A percentile compares a stretch with the other conserved stretches of the same genome.
phyloP scores from a whole-genome alignment of 2,888 invertebrate species.

The Muschampia plurimacula region DNA sequence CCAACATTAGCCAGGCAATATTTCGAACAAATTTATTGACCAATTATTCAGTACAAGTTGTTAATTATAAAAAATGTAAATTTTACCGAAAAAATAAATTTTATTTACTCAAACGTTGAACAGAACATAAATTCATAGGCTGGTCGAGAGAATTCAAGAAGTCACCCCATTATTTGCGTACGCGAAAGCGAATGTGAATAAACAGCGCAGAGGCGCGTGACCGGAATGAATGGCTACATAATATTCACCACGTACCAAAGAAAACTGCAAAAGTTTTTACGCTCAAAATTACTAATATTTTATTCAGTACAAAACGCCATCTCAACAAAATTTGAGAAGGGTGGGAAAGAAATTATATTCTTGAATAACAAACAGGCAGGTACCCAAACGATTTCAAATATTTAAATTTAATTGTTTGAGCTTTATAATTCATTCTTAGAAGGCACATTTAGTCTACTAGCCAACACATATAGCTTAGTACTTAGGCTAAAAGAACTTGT shows the following conservation, averaged over 20 bases:
- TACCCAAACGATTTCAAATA: constrained; percentile 38
- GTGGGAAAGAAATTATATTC: constrained; percentile 25
- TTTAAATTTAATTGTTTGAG: no score
- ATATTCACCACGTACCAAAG: constrained; percentile 58
- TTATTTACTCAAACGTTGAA: background rate
- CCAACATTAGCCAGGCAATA: no score
- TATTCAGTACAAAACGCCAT: constrained; percentile 58
- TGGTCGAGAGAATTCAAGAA: constrained; percentile 59
- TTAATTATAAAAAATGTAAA: background rate
- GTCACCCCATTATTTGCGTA: constrained; percentile 73
- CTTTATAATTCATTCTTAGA: background rate
- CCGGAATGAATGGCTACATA: constrained; percentile 69
- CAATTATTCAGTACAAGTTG: background rate
- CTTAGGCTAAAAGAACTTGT: no score
- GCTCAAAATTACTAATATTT: constrained; percentile 65
- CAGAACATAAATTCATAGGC: constrained; percentile 2
- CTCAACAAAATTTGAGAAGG: constrained; percentile 32
- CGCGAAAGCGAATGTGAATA: constrained; percentile 73
- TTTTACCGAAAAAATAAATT: background rate
- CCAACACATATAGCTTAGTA: background rate
- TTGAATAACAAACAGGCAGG: constrained; percentile 18
- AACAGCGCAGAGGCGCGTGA: constrained; percentile 73
- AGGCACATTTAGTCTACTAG: background rate
- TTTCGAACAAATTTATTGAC: no score
- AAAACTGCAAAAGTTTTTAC: constrained; percentile 60